A percentile compares a stretch with the other conserved stretches of the same genome.
Evolutionary conservation across 2,888 invertebrate genomes (phyloP).

Genomic region (Meloe dianella): DNA sequence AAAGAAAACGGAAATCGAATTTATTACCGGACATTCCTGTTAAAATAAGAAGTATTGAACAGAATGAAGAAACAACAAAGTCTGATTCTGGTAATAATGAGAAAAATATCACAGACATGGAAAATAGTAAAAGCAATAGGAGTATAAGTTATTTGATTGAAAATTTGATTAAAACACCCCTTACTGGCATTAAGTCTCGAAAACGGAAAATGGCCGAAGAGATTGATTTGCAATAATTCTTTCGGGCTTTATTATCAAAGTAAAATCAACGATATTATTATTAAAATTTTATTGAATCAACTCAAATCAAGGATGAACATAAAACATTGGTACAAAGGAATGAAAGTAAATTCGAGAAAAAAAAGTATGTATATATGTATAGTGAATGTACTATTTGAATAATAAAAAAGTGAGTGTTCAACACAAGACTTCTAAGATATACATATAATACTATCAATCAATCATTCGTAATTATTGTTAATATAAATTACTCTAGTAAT

Average conservation of each 20-base stretch:
- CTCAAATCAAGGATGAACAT: not conserved
- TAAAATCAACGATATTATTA: too few species aligned
- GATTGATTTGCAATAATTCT: constrained; percentile 46
- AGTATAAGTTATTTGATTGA: constrained; percentile 43
- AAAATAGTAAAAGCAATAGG: constrained; percentile 34
- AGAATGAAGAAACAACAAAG: constrained; percentile 13
- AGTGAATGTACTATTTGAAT: constrained; percentile 5
- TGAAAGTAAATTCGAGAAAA: not conserved
- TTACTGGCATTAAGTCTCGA: constrained; percentile 47
- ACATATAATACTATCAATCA: constrained; percentile 37
- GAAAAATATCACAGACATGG: constrained; percentile 18
- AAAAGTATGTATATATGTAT: not conserved
- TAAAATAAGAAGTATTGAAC: constrained; percentile 36
- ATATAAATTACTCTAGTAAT: constrained; percentile 49
- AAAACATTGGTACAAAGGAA: not conserved
- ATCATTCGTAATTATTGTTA: constrained; percentile 35
- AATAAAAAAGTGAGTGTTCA: constrained; percentile 11
- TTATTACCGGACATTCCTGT: constrained; percentile 45
- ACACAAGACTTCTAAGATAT: constrained; percentile 47
- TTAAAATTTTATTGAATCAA: constrained; percentile 2
- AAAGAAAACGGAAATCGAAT: constrained; percentile 54
- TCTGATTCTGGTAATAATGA: constrained; percentile 19
- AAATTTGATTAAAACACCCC: constrained; percentile 36
- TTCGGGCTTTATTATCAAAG: too few species aligned
- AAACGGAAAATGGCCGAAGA: constrained; percentile 55